phyloP scores from a whole-genome alignment of 2,797 vertebrate species.

The Lagocephalus sceleratus region DNA sequence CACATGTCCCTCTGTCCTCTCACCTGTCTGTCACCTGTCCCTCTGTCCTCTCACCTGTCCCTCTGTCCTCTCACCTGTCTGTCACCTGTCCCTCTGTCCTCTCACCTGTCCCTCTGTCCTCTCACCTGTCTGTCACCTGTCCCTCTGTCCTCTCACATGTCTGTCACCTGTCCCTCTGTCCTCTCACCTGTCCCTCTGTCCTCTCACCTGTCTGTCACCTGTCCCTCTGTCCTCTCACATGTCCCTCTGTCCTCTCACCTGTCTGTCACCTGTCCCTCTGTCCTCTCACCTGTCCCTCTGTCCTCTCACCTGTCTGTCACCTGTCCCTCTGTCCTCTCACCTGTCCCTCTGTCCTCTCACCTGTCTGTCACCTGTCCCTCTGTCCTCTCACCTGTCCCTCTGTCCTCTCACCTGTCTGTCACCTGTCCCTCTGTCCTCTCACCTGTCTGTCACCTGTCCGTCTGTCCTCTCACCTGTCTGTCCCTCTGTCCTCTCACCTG shows the following conservation, averaged over 20 bases:
- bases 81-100: neutral
- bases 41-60: too few relatives aligned
- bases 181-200: too few relatives aligned
- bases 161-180: too few relatives aligned
- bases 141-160: neutral
- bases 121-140: too few relatives aligned
- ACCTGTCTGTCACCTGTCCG: neutral
- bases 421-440: neutral
- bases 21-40: neutral
- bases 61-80: too few relatives aligned
- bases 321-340: conserved; percentile 6
- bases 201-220: too few relatives aligned
- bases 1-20: neutral
- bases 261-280: neutral
- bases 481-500: too few relatives aligned
- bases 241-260: neutral
- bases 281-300: neutral
- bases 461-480: neutral
- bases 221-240: neutral
- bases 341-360: too few relatives aligned
- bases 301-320: too few relatives aligned
- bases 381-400: too few relatives aligned
- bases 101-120: neutral
- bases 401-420: too few relatives aligned
- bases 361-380: too few relatives aligned